Evolutionary conservation across 2,113 vertebrate genomes (phyloP).

Genomic region (Gavia stellata): DNA sequence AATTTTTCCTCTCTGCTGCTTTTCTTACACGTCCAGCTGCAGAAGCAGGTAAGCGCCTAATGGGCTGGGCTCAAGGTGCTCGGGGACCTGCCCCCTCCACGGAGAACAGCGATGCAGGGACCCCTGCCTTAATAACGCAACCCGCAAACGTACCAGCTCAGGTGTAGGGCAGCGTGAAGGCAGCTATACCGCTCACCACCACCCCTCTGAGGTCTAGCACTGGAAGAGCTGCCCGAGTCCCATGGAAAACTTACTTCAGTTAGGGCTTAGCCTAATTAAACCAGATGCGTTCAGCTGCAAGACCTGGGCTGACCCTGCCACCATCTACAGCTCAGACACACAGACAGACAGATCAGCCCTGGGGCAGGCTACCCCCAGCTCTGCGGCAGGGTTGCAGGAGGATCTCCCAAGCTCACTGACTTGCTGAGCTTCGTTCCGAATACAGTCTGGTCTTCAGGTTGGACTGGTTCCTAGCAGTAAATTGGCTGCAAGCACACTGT

Average conservation of each 20-base stretch:
- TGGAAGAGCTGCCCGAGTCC: fast-evolving
- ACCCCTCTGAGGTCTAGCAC: not conserved
- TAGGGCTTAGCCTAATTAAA: not conserved
- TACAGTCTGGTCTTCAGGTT: not conserved
- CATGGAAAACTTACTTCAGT: fast-evolving
- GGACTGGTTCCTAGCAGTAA: not conserved
- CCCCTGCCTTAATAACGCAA: too few species aligned
- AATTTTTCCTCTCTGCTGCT: not conserved
- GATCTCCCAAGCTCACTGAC: not conserved
- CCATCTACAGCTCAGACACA: not conserved
- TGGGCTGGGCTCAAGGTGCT: not conserved
- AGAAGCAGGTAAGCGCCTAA: too few species aligned
- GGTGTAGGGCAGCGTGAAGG: not conserved
- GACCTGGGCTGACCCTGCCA: not conserved
- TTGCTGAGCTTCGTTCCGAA: not conserved
- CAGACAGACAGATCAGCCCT: not conserved
- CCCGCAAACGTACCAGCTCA: not conserved
- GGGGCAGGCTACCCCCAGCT: not conserved
- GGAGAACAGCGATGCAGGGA: not conserved
- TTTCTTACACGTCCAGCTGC: not conserved
- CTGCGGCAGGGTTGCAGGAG: not conserved
- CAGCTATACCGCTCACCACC: not conserved
- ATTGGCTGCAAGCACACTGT: too few species aligned
- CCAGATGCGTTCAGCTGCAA: not conserved
- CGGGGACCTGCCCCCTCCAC: not conserved